phyloP scores from a whole-genome alignment of 2,888 invertebrate genomes.

The Alloscopus bannaensis region DNA sequence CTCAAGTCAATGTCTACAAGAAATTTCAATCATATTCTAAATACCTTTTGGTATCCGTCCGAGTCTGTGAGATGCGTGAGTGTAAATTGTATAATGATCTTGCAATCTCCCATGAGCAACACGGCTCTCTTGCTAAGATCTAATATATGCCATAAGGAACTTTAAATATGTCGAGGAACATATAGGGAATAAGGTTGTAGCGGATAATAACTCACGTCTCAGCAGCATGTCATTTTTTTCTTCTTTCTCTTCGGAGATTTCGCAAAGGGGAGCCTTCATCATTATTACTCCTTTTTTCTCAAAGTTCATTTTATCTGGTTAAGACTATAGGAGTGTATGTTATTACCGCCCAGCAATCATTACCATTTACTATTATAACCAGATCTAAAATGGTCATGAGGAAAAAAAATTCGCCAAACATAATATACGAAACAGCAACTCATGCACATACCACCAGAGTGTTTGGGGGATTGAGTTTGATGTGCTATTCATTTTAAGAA shows the following conservation, averaged over 20 bases:
- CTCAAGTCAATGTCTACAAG: neutral
- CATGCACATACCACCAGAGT: neutral
- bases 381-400: slow-evolving; percentile 49
- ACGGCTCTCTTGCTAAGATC: neutral
- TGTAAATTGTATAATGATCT: slow-evolving; percentile 48
- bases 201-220: slow-evolving; percentile 50
- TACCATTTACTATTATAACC: slow-evolving; percentile 37
- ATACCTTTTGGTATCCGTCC: slow-evolving; percentile 2
- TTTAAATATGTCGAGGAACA: slow-evolving; percentile 3
- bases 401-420: slow-evolving; percentile 16
- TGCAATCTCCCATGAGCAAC: slow-evolving; percentile 35
- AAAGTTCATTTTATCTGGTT: slow-evolving; percentile 24
- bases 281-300: slow-evolving; percentile 34
- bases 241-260: slow-evolving; percentile 21
- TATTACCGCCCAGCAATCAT: slow-evolving; percentile 54
- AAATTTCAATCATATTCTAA: neutral
- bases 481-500: slow-evolving; percentile 7
- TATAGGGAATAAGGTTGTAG: slow-evolving; percentile 38
- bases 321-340: slow-evolving; percentile 10
- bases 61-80: slow-evolving; percentile 24
- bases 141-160: neutral
- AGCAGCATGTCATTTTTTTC: slow-evolving; percentile 39
- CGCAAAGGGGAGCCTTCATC: slow-evolving; percentile 42
- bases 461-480: neutral
- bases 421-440: no score